Percentiles rank a stretch among this genome's conserved stretches.
Evolutionary conservation across 2,113 vertebrate genomes (phyloP).

Genomic region (Lagopus muta): DNA sequence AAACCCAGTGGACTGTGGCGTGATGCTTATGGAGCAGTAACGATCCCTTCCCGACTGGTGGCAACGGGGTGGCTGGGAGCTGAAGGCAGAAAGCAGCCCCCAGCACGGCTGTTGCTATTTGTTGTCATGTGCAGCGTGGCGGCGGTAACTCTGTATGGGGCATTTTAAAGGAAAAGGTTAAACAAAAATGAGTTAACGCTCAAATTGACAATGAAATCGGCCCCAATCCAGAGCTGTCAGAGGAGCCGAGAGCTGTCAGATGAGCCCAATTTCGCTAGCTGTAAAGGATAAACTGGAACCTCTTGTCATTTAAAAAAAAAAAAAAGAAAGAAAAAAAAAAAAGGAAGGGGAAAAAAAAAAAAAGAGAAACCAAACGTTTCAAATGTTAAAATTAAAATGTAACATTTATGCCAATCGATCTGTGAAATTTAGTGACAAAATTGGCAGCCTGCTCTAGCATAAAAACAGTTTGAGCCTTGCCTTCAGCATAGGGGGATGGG

Average conservation of each 20-base stretch:
- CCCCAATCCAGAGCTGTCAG: conserved; percentile 76
- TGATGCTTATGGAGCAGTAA: rapidly evolving
- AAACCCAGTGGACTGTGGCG: not conserved
- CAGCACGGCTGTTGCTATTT: not conserved
- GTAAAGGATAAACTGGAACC: conserved; percentile 76
- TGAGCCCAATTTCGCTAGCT: conserved; percentile 65
- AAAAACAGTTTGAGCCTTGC: conserved; percentile 68
- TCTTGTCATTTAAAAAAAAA: conserved; percentile 62
- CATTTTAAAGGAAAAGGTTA: conserved; percentile 64
- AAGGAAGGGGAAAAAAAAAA: not conserved
- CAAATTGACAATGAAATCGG: conserved; percentile 74
- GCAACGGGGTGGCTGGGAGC: not conserved
- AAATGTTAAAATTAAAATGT: conserved; percentile 80
- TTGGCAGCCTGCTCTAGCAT: conserved; percentile 74
- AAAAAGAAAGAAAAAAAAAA: not conserved
- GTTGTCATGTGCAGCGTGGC: not conserved
- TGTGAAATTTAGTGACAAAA: conserved; percentile 79
- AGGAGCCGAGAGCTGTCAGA: conserved; percentile 75
- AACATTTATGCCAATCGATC: conserved; percentile 80
- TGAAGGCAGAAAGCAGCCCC: not conserved
- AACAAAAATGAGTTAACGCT: conserved; percentile 72
- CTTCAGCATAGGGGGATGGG: conserved; percentile 65
- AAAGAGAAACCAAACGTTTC: conserved; percentile 59
- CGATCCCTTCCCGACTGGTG: rapidly evolving
- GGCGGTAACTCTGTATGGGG: conserved; percentile 42